Percentiles rank a stretch among this genome's conserved stretches.
These are phyloP conservation scores for Phalacrocorax carbo DNA, from an alignment of 2,113 vertebrate genomes.

Conservation along the genomic window DNA sequence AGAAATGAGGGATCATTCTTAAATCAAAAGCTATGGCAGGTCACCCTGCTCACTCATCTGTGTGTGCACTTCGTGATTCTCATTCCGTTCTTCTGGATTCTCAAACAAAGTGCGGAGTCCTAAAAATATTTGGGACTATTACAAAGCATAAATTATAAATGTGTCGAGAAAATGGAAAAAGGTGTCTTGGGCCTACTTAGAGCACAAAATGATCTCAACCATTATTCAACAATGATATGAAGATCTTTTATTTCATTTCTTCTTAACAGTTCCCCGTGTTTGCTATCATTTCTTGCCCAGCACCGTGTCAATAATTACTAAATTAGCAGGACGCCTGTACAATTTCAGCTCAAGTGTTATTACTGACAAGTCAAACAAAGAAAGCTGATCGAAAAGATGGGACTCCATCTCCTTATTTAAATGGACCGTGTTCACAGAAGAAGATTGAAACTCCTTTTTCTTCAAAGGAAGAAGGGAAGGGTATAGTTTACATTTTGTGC, in stretches of 20 bases:
- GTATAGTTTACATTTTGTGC: conserved; percentile 77
- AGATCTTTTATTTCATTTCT: conserved; percentile 82
- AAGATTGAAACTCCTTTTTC: conserved; percentile 76
- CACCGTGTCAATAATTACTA: conserved; percentile 92
- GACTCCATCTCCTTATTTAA: conserved; percentile 91
- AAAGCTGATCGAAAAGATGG: conserved; percentile 80
- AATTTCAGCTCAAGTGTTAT: conserved; percentile 86
- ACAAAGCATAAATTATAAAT: conserved; percentile 87
- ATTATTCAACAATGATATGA: conserved; percentile 80
- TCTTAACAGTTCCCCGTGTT: conserved; percentile 84
- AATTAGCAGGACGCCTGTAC: conserved; percentile 89
- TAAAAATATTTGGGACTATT: conserved; percentile 86
- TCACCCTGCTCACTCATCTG: conserved; percentile 40
- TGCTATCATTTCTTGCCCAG: conserved; percentile 86
- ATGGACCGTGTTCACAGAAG: conserved; percentile 78
- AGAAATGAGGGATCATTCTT: conserved; percentile 32
- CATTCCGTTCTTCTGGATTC: conserved; percentile 66
- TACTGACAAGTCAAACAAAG: conserved; percentile 91
- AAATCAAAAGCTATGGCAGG: conserved; percentile 50
- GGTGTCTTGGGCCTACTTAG: conserved; percentile 75
- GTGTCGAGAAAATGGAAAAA: conserved; percentile 80
- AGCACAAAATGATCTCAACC: conserved; percentile 76
- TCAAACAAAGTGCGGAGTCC: conserved; percentile 78
- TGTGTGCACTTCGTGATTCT: conserved; percentile 69
- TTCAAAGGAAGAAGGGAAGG: conserved; percentile 75